Evolutionary conservation across 2,113 vertebrate species (phyloP).

Genomic region (Asarcornis scutulata): DNA sequence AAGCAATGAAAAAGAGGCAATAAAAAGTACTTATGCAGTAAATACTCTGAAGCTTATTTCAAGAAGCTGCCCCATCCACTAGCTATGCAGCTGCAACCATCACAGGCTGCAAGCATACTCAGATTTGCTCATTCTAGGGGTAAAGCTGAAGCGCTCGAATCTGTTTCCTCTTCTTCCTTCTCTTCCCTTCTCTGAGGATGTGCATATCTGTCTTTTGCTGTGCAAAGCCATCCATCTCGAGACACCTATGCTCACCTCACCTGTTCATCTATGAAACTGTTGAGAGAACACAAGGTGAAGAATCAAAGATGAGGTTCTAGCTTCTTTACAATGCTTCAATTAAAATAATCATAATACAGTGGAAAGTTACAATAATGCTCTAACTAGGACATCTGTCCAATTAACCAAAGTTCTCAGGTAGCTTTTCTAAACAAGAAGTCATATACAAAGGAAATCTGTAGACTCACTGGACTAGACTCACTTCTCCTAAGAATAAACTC

Average conservation of each 20-base stretch:
- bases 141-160: neutral
- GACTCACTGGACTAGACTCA: neutral
- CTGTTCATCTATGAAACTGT: neutral
- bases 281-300: neutral
- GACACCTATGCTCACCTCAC: neutral
- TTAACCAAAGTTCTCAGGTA: neutral
- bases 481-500: neutral
- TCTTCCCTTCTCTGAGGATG: neutral
- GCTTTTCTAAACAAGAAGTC: neutral
- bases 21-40: neutral
- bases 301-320: neutral
- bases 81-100: neutral
- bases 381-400: neutral
- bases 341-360: neutral
- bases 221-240: neutral
- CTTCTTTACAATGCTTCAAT: neutral
- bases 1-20: neutral
- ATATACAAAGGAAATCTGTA: neutral
- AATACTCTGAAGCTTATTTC: neutral
- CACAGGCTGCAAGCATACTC: neutral
- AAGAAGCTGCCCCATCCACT: neutral
- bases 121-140: neutral
- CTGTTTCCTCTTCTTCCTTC: neutral
- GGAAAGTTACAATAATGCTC: fast-evolving
- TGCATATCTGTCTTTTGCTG: neutral